These are phyloP conservation scores for Esox masquinongy DNA, from an alignment of 2,797 vertebrate genomes.

Conservation along the genomic window DNA sequence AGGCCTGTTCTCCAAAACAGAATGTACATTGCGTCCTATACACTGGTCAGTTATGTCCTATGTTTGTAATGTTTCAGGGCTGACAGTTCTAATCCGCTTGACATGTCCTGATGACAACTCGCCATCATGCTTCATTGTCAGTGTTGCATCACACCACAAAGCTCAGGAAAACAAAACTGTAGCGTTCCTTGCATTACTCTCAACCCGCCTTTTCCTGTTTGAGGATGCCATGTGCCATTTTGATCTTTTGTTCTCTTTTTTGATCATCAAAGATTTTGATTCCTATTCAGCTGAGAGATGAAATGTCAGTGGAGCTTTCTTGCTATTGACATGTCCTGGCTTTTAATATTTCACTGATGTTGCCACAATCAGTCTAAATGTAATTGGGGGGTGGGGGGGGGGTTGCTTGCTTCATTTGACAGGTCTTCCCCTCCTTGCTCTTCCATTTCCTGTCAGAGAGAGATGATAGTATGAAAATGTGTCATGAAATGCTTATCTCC, in stretches of 20 bases:
- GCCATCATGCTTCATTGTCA: background rate
- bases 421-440: background rate
- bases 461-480: conserved; percentile 6
- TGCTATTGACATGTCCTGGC: background rate
- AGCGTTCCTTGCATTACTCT: background rate
- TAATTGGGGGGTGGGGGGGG: background rate
- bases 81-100: background rate
- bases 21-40: background rate
- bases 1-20: too few species aligned
- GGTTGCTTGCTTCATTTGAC: background rate
- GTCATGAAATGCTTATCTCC: background rate
- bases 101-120: background rate
- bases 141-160: background rate
- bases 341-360: conserved; percentile 6
- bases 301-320: background rate
- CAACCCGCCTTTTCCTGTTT: background rate
- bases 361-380: conserved; percentile 1
- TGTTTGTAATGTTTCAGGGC: background rate
- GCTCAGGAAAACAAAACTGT: background rate
- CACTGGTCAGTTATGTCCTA: background rate
- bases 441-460: conserved; percentile 4
- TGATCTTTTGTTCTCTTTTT: background rate
- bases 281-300: background rate
- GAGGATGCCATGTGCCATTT: background rate
- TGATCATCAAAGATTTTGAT: background rate